A percentile compares a stretch with the other conserved stretches of the same genome.
phyloP scores from a whole-genome alignment of 2,797 vertebrate genomes.

The Lemur catta region DNA sequence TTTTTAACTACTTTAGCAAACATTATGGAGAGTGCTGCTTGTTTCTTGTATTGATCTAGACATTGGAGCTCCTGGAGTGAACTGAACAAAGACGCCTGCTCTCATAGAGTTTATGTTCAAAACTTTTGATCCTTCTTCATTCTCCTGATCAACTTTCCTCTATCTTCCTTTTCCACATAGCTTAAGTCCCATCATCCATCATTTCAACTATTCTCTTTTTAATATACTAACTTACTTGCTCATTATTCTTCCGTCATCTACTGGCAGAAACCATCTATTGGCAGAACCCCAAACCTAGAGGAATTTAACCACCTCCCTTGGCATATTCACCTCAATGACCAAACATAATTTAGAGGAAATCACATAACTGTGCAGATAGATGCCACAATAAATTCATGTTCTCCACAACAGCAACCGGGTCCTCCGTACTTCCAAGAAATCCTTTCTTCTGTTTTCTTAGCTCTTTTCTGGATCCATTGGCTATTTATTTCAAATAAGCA shows the following conservation, averaged over 20 bases:
- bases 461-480: neutral
- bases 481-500: constrained; percentile 8
- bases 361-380: neutral
- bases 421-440: neutral
- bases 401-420: neutral
- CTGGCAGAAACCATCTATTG: neutral
- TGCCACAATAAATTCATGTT: neutral
- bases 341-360: constrained; percentile 12
- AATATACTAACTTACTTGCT: neutral
- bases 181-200: neutral
- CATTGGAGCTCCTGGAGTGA: neutral
- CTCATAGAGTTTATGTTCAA: neutral
- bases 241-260: neutral
- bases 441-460: neutral
- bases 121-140: neutral
- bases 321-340: neutral
- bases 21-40: neutral
- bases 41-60: neutral
- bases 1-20: neutral
- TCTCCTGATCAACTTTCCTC: neutral
- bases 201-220: neutral
- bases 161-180: neutral
- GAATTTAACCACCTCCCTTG: neutral
- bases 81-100: neutral
- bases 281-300: neutral